Evolutionary conservation across 1,140 invertebrate genomes (phyloP).

Genomic region (Musca domestica): DNA sequence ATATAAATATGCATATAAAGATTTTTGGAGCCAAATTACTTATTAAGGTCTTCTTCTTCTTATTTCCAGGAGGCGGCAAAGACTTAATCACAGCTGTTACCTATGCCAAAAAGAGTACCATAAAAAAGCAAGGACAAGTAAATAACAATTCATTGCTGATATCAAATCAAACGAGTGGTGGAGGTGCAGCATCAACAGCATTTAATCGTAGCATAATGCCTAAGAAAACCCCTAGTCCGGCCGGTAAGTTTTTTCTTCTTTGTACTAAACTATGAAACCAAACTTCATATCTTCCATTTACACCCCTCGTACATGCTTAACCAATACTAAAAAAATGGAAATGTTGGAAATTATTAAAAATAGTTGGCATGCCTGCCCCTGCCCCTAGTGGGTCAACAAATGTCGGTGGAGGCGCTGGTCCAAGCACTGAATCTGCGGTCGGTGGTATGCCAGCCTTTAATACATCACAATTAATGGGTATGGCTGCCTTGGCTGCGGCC

Average conservation of each 20-base stretch:
- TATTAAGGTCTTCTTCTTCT: conserved; percentile 22
- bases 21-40: too few species aligned
- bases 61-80: conserved; percentile 70
- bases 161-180: conserved; percentile 23
- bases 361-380: conserved; percentile 26
- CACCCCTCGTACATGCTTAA: not conserved
- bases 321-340: not conserved
- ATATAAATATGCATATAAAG: too few species aligned
- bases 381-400: not conserved
- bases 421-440: not conserved
- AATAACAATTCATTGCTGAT: conserved; percentile 26
- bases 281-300: not conserved
- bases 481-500: conserved; percentile 39
- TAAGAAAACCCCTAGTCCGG: conserved; percentile 22
- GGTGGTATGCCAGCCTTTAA: conserved; percentile 25
- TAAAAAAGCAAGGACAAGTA: conserved; percentile 15
- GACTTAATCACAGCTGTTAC: conserved; percentile 72
- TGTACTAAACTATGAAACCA: not conserved
- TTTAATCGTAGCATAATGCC: conserved; percentile 26
- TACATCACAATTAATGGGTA: conserved; percentile 47
- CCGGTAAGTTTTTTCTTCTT: conserved; percentile 14
- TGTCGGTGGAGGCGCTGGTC: not conserved
- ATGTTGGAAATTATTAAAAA: not conserved
- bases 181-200: not conserved
- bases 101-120: conserved; percentile 55